Evolutionary conservation across 2,113 vertebrate genomes (phyloP), one percentile per base, ranked within the genome.

Genomic region (Phalacrocorax brasilianus): DNA sequence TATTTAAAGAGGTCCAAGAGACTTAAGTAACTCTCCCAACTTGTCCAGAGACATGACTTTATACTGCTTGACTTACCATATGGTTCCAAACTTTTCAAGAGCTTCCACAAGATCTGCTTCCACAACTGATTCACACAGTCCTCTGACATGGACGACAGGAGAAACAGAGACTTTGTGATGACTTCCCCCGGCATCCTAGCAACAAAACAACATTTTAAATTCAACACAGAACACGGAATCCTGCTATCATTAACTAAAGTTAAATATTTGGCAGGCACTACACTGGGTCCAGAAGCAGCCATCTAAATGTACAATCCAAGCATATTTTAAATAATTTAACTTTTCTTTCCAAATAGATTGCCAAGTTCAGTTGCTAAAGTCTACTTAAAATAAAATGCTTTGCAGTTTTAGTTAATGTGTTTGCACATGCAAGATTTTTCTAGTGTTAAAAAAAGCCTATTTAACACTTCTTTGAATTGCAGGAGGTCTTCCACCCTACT

Each of bases 31-130:
- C 3, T 8, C 38, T 81, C 44, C 30, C 8, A 68, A 33, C 49
- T 72, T 47, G 40, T 30, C 33, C 16, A 53, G 14, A 85, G 38
- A 76, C 21, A 33, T 6, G 15, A 32, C 56, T 65, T 73, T 30
- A 61, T 32, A 15, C 53, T 26, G 35, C 26, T 65, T 79, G 56
- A 94, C 98, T 96, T 98, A 99, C 99, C 99, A 99, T 98, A 99
- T 99, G 65, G 99, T 97, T 90, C 99, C 99, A 98, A 99, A 99
- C 89, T 99, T 99, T 89, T 99, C 98, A 73, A 99, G 98, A 33
- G 99, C 99, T 86, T 99, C 99, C 93, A 99, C 99, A 17, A 99
- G 98, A 95, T 99, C 99, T 23, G 99, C 99, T 93, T 99, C 99
- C 97, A 99, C 99, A 67, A 99, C 99, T 0, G 99, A 99, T 87